Base-by-base conservation (phyloP, 1,140 invertebrate genomes). In the Pachyrhynchus sulphureomaculatus region DNA sequence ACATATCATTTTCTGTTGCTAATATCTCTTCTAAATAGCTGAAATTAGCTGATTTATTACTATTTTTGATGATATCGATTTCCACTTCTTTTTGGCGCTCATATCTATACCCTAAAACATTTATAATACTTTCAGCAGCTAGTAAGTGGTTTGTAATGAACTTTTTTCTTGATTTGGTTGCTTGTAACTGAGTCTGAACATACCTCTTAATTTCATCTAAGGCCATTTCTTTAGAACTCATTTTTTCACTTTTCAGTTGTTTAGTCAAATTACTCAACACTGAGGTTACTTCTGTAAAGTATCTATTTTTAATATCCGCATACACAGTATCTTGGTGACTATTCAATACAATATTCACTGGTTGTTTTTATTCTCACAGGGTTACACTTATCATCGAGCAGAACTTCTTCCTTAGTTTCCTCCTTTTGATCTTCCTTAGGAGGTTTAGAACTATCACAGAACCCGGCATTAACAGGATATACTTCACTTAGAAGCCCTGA, bases 401-500 rank as follows among this genome's bases (percentile, higher is more conserved):
- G 9, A 12, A 13, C 6, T 32, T 26, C 24, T 18, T 61, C 23
- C 24, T 42, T 33, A 21, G 66, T 68, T 9, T 20, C 26, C n/a
- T n/a, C n/a, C n/a, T n/a, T n/a, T n/a, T n/a, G n/a, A 33, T 68
- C 64, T 26, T 62, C 36, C 33, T 71, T 78, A 57, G 77, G 70
- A 70, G 85, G 86, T 53, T 92, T 81, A 12, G 44, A 33, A 41
- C 13, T 32, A 58, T 89, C 82, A 57, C 94, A 79, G 68, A 86
- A 80, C 2, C 90, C 91, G 68, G 86, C 86, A 33, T 85, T 88
- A 13, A 96, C 89, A 4, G 87, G 84, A 68, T 95, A 91, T 20
- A 92, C 86, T 79, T 98, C 95, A 77, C 93, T 86, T 13, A 99
- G 74, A n/a, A 98, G 77, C 8, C 93, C 93, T 65, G 93, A 86